Evolutionary conservation across 2,113 vertebrate species (phyloP).

Genomic region (Nibea albiflora): DNA sequence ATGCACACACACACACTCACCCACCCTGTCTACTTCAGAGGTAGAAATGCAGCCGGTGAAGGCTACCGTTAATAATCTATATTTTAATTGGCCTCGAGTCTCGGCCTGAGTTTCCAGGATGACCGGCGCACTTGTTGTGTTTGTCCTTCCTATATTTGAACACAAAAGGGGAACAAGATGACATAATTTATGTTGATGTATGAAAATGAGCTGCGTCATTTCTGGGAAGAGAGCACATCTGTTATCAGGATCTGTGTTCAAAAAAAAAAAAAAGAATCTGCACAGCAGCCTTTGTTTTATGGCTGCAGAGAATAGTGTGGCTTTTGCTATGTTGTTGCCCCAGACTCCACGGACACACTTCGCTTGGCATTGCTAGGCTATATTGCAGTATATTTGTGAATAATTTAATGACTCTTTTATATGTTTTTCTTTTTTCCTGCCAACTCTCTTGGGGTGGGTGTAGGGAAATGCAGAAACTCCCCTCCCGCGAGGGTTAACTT

Average conservation of each 20-base stretch:
- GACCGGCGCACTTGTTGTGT: conserved; percentile 11
- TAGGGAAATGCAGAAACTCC: conserved; percentile 71
- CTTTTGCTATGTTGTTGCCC: conserved; percentile 44
- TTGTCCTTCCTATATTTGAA: conserved; percentile 48
- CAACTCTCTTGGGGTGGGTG: conserved; percentile 68
- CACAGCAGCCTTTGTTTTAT: conserved; percentile 58
- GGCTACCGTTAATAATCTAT: conserved; percentile 48
- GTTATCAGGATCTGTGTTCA: conserved; percentile 32
- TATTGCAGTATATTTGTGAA: conserved; percentile 74
- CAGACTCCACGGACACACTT: conserved; percentile 60
- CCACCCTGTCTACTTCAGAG: conserved; percentile 45
- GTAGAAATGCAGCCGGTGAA: conserved; percentile 47
- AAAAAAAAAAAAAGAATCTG: conserved; percentile 16
- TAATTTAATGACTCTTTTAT: conserved; percentile 77
- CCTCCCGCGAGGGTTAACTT: conserved; percentile 74
- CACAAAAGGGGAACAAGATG: conserved; percentile 65
- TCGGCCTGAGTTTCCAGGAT: conserved; percentile 26
- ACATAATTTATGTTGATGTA: conserved; percentile 60
- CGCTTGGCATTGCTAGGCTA: conserved; percentile 58
- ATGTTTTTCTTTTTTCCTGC: conserved; percentile 59
- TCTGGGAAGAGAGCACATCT: conserved; percentile 37
- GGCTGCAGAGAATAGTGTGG: conserved; percentile 40
- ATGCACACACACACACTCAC: conserved; percentile 18
- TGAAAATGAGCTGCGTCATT: conserved; percentile 67
- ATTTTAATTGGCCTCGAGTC: conserved; percentile 53